Evolutionary conservation across 1,140 invertebrate species (phyloP), one percentile per base, ranked within the genome.

Genomic region (Lasaia peninsularis): DNA sequence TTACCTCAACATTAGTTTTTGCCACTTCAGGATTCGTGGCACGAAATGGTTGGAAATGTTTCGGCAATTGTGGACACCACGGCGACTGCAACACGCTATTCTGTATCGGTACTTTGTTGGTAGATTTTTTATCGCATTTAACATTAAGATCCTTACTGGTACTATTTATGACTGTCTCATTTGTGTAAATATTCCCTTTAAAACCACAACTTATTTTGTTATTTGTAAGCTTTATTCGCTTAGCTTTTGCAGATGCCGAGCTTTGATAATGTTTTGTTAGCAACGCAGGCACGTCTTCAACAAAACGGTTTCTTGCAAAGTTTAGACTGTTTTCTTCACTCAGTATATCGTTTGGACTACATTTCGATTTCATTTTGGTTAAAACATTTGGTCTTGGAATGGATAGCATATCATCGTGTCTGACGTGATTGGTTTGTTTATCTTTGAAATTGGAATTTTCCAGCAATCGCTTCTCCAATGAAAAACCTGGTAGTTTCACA

Each of bases 291-390:
- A 80, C 78, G 74, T 70, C 65, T 67, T 63, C 49, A 48, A 69
- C 57, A 56, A 66, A 65, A 73, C 79, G 73, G 74, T 80, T 84
- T 80, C 54, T 62, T 62, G 71, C 71, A 75, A 75, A 69, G 68
- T 77, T 79, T 67, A 64, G 71, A 75, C 69, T 73, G 76, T 72
- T 77, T 72, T 73, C 74, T 71, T 80, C 75, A 68, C 77, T 74
- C 80, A 69, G 75, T 72, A 77, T 74, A 80, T 79, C 74, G 77
- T 5, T n/a, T 7, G 5, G 18, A 12, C 7, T n/a, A 48, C 0
- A 1, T 11, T 48, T 11, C 14, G 1, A 10, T 7, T 20, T n/a
- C 10, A 48, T 4, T 1, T 16, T 11, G 11, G 37, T 21, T 48
- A n/a, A 48, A 48, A 1, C 0, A 8, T 48, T 48, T n/a, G 2